A percentile compares a stretch with the other conserved stretches of the same genome.
phyloP scores from a whole-genome alignment of 1,140 invertebrate species.

The Ditylenchus dipsaci region DNA sequence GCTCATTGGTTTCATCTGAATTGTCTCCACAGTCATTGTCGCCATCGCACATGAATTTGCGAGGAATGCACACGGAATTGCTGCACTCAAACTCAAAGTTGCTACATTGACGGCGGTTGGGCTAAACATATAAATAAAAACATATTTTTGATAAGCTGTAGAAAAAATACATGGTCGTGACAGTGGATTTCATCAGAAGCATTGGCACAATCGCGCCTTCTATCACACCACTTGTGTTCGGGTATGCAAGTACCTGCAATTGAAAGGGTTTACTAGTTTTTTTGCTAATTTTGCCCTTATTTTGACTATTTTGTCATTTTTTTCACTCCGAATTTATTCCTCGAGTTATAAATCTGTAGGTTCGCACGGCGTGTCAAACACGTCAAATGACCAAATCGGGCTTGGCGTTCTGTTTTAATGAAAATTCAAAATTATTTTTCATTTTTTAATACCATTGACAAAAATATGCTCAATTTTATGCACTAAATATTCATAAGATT shows the following conservation, averaged over 20 bases:
- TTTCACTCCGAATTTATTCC: no score
- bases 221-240: conserved; percentile 51
- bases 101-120: conserved; percentile 41
- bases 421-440: no score
- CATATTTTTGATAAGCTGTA: no score
- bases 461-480: no score
- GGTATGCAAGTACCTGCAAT: conserved; percentile 43
- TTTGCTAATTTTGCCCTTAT: conserved; percentile 25
- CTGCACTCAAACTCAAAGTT: conserved; percentile 54
- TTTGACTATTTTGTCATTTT: no score
- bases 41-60: conserved; percentile 53
- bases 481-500: no score
- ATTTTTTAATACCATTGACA: no score
- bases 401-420: no score
- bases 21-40: conserved; percentile 56
- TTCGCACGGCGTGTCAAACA: no score
- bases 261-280: conserved; percentile 39
- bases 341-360: no score
- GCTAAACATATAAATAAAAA: conserved; percentile 11
- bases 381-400: no score
- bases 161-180: conserved; percentile 11
- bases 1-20: conserved; percentile 51
- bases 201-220: conserved; percentile 48
- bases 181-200: conserved; percentile 55
- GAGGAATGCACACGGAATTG: conserved; percentile 52